Percentiles rank a stretch among this genome's conserved stretches.
These are phyloP conservation scores for Drosophila rufa DNA, from an alignment of 1,140 invertebrate species.

Conservation along the genomic window DNA sequence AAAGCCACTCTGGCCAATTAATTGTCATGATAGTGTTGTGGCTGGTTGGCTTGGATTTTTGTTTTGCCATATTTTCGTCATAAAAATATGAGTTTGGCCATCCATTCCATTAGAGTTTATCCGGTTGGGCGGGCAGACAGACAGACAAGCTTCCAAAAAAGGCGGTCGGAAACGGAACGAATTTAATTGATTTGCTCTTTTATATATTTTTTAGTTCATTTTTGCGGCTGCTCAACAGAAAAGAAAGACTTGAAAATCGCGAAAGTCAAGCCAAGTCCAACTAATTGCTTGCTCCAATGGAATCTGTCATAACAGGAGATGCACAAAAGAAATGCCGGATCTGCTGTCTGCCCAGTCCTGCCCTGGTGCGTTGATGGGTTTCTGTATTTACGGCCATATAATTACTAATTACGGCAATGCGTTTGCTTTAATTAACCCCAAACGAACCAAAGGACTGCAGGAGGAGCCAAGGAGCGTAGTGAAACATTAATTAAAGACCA, in stretches of 20 bases:
- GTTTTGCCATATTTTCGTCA: conserved; percentile 24
- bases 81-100: conserved; percentile 42
- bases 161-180: conserved; percentile 51
- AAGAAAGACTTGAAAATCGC: conserved; percentile 41
- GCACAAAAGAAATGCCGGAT: conserved; percentile 33
- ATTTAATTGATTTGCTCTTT: conserved; percentile 70
- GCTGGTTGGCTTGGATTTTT: conserved; percentile 16
- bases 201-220: conserved; percentile 13
- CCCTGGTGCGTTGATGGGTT: conserved; percentile 30
- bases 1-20: conserved; percentile 59
- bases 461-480: conserved; percentile 3
- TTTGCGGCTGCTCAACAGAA: conserved; percentile 1
- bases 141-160: conserved; percentile 45
- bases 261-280: conserved; percentile 48
- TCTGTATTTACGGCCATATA: conserved; percentile 46
- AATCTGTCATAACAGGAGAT: conserved; percentile 35
- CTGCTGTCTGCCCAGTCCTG: conserved; percentile 9
- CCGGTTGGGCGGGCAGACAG: conserved; percentile 31
- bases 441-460: conserved; percentile 3
- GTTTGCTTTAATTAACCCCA: conserved; percentile 57
- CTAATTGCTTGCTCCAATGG: conserved; percentile 48
- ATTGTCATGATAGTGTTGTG: conserved; percentile 48
- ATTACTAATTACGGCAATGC: conserved; percentile 61
- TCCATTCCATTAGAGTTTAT: conserved; percentile 52
- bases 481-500: conserved; percentile 47